Evolutionary conservation across 2,888 invertebrate genomes (phyloP), one percentile per base, ranked within the genome.

Genomic region (Nasonovia ribisnigri): DNA sequence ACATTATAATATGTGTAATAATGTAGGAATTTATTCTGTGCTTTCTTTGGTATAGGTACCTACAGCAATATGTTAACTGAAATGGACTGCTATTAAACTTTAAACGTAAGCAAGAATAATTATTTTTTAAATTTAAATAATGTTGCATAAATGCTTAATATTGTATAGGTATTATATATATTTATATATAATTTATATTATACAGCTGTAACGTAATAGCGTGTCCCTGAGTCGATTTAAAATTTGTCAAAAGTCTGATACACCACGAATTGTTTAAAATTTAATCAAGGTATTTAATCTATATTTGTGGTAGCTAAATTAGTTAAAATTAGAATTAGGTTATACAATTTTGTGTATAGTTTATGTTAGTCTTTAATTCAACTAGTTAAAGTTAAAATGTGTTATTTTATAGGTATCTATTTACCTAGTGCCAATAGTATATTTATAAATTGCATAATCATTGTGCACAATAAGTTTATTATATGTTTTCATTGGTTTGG

Each of bases 281-380:
- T 4, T 51, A 46, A 87, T 87, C 5, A 87, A 87, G 48, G 86
- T 29, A 48, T 86, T 86, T 46, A 87, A 87, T 87, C n/a, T 48
- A 20, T n/a, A 48, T 5, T n/a, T 26, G 87, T 36, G 6, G 8
- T 87, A 20, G 20, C n/a, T 20, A 87, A 87, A 87, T 48, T 16
- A n/a, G 10, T 43, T 60, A 60, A 60, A 29, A 60, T 60, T 60
- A 26, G 86, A 86, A 46, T 86, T 86, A n/a, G n/a, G 16, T 48
- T 20, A n/a, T 48, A 67, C n/a, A 16, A n/a, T 36, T 67, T 16
- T 20, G 67, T 36, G 16, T 67, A 16, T 36, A 67, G 67, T 67
- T 67, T 36, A 36, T 67, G 36, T 36, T n/a, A 36, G 67, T 36
- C 36, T 67, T 36, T 67, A 36, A 16, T 67, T 67, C 16, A 16